Conservation (phyloP, 2,888 invertebrate species). For the Troides helena region DNA sequence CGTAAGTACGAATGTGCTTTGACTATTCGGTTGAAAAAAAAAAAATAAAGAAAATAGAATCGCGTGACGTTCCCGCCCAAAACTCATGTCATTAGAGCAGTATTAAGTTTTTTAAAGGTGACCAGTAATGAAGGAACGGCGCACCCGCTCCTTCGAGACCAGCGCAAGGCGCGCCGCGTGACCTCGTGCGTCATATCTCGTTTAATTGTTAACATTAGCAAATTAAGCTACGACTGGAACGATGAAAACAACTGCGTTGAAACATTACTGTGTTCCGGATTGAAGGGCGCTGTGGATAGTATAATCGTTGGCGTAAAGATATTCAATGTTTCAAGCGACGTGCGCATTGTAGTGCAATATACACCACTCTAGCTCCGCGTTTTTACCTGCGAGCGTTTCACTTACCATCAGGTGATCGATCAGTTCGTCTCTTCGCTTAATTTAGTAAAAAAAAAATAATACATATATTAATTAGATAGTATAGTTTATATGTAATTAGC, state of each 20-base stretch:
- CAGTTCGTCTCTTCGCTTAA: too few species aligned
- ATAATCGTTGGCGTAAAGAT: too few species aligned
- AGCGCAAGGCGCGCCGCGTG: constrained; percentile 52
- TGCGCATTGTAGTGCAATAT: too few species aligned
- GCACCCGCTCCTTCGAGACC: constrained; percentile 77
- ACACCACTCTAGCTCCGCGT: too few species aligned
- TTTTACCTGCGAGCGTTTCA: too few species aligned
- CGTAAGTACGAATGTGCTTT: constrained; percentile 8
- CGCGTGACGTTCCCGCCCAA: constrained; percentile 74
- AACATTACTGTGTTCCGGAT: too few species aligned
- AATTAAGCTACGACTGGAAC: constrained; percentile 6
- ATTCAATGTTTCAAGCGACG: too few species aligned
- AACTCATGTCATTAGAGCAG: constrained; percentile 65
- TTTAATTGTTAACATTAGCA: constrained; percentile 17
- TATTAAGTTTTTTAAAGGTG: constrained; percentile 69
- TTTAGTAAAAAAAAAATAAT: too few species aligned
- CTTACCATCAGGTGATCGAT: too few species aligned
- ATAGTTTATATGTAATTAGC: too few species aligned
- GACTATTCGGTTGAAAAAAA: constrained; percentile 34
- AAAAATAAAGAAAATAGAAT: constrained; percentile 51
- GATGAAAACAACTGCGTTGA: not conserved
- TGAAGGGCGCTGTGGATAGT: too few species aligned
- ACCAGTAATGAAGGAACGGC: constrained; percentile 71
- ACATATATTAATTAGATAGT: too few species aligned
- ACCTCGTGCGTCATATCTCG: constrained; percentile 48